phyloP scores from a whole-genome alignment of 2,888 invertebrate species.

The Yponomeuta sedellus region DNA sequence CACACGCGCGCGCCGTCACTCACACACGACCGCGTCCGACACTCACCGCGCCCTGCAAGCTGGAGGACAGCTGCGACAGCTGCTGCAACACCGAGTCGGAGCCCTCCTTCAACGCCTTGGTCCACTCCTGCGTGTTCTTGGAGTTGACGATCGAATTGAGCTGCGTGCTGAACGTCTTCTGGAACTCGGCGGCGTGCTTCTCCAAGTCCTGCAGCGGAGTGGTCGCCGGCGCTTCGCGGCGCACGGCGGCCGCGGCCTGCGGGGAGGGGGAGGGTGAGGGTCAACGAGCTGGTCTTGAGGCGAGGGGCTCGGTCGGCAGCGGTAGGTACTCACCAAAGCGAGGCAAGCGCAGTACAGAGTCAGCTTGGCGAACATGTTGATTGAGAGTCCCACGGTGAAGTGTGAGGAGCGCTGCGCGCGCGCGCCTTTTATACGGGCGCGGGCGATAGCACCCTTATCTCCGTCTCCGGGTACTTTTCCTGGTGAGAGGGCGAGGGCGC shows the following conservation, averaged over 20 bases:
- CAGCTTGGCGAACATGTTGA: conserved; percentile 48
- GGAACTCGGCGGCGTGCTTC: conserved; percentile 52
- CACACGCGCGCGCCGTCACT: too few species aligned
- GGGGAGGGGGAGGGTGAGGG: background rate
- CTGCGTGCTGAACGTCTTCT: conserved; percentile 49
- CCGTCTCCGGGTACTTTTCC: background rate
- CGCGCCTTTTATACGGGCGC: conserved; percentile 31
- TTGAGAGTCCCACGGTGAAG: conserved; percentile 24
- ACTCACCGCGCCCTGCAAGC: conserved; percentile 54
- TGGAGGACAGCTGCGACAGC: conserved; percentile 40
- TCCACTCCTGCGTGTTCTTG: conserved; percentile 52
- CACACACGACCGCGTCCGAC: background rate
- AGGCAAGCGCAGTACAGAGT: conserved; percentile 43
- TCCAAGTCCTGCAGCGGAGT: conserved; percentile 42
- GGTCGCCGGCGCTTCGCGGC: conserved; percentile 43
- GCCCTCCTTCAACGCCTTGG: conserved; percentile 55
- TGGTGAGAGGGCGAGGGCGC: background rate
- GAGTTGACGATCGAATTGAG: conserved; percentile 44
- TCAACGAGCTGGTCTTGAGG: background rate
- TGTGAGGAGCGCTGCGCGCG: conserved; percentile 31
- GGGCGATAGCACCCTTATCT: too few species aligned
- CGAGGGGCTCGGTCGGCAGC: too few species aligned
- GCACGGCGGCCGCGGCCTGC: conserved; percentile 27
- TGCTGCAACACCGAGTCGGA: conserved; percentile 49
- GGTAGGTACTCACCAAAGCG: conserved; percentile 51